These are phyloP conservation scores for Phortica magna DNA, from an alignment of 2,888 invertebrate genomes.

Conservation along the genomic window DNA sequence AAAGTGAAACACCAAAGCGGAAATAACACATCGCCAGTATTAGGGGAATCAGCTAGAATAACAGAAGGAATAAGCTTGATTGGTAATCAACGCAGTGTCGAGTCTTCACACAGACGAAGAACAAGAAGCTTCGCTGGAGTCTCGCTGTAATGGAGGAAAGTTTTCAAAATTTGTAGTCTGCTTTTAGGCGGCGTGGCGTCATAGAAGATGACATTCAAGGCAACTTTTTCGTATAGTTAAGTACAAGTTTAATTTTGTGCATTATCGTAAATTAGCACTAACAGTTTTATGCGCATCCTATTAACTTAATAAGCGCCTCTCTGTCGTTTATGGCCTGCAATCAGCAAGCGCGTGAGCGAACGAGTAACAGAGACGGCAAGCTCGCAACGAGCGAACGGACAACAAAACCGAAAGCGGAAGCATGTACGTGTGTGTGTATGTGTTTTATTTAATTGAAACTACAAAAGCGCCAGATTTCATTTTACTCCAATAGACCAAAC, in stretches of 20 bases:
- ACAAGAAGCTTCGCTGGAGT: too few species aligned
- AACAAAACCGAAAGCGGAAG: slow-evolving; percentile 7
- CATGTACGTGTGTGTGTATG: neutral
- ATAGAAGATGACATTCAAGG: neutral
- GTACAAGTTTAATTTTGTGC: neutral
- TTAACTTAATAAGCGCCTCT: slow-evolving; percentile 17
- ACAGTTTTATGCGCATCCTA: neutral
- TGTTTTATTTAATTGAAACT: slow-evolving; percentile 23
- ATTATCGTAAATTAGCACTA: slow-evolving; percentile 1
- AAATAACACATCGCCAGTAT: too few species aligned
- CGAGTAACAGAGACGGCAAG: neutral
- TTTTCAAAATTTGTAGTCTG: neutral
- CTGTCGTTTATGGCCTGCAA: neutral
- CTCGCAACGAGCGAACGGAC: neutral
- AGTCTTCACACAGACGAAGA: too few species aligned
- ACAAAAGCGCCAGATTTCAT: slow-evolving; percentile 27
- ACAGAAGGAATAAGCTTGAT: too few species aligned
- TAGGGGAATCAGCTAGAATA: too few species aligned
- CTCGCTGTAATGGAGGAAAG: neutral
- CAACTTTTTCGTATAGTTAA: too few species aligned
- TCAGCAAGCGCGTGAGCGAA: neutral
- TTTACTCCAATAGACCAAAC: slow-evolving; percentile 22
- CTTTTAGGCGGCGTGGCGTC: neutral
- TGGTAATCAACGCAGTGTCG: too few species aligned
- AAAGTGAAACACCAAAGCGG: too few species aligned